These are phyloP conservation scores for Linyphia triangularis DNA, from an alignment of 2,888 invertebrate genomes.

Conservation along the genomic window DNA sequence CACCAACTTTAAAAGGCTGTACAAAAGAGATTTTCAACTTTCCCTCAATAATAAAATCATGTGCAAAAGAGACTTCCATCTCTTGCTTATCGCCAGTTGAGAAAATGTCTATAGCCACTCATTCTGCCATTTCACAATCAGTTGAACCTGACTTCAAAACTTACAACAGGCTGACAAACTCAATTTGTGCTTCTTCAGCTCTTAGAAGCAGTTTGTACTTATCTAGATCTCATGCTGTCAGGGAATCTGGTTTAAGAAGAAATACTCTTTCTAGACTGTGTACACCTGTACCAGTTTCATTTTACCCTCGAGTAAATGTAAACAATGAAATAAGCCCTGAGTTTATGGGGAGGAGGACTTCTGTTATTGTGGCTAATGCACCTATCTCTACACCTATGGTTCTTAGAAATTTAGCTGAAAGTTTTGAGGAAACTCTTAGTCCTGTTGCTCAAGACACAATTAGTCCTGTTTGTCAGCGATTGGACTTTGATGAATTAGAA, in stretches of 20 bases:
- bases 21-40: too few relatives aligned
- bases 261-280: not conserved
- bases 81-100: too few relatives aligned
- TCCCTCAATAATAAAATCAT: too few relatives aligned
- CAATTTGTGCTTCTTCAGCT: not conserved
- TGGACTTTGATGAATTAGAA: not conserved
- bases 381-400: not conserved
- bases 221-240: not conserved
- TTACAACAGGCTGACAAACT: too few relatives aligned
- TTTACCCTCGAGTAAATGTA: not conserved
- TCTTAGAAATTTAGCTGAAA: not conserved
- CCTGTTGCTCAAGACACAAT: not conserved
- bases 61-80: too few relatives aligned
- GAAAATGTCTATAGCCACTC: too few relatives aligned
- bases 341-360: conserved; percentile 1
- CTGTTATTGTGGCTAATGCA: not conserved
- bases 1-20: not conserved
- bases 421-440: not conserved
- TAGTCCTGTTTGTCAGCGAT: not conserved
- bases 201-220: not conserved
- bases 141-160: not conserved
- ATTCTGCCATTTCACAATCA: too few relatives aligned
- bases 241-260: not conserved
- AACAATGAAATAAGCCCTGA: not conserved
- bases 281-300: not conserved